These are phyloP conservation scores for Urocynchramus pylzowi DNA, from an alignment of 2,113 vertebrate genomes.

Conservation along the genomic window DNA sequence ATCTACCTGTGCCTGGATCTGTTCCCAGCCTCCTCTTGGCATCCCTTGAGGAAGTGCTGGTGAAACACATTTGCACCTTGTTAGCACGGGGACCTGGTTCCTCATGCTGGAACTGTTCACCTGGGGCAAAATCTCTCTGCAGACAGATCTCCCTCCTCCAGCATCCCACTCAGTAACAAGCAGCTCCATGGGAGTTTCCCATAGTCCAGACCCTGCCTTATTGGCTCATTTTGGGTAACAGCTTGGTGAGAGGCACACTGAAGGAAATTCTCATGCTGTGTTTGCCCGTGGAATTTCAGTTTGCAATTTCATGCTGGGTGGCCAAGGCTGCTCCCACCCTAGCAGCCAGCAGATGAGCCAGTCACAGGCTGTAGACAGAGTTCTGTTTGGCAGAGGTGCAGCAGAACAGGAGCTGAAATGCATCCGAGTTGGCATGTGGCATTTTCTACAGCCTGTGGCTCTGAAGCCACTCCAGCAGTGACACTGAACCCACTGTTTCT, in stretches of 20 bases:
- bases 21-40: neutral
- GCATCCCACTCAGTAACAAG: neutral
- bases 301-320: neutral
- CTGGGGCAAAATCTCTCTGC: neutral
- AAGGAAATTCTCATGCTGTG: neutral
- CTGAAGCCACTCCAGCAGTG: neutral
- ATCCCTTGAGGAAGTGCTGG: neutral
- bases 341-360: neutral
- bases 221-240: neutral
- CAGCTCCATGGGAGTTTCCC: neutral
- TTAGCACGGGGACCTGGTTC: neutral
- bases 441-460: neutral
- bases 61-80: neutral
- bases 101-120: neutral
- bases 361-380: fast-evolving
- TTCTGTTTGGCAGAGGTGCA: neutral
- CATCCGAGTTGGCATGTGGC: neutral
- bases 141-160: neutral
- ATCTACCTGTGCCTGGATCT: neutral
- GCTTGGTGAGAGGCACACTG: fast-evolving
- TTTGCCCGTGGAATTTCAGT: fast-evolving
- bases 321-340: neutral
- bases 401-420: neutral
- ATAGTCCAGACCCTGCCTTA: fast-evolving
- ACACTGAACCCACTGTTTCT: neutral